Evolutionary conservation across 2,113 vertebrate genomes (phyloP).

Genomic region (Amazona vittata): DNA sequence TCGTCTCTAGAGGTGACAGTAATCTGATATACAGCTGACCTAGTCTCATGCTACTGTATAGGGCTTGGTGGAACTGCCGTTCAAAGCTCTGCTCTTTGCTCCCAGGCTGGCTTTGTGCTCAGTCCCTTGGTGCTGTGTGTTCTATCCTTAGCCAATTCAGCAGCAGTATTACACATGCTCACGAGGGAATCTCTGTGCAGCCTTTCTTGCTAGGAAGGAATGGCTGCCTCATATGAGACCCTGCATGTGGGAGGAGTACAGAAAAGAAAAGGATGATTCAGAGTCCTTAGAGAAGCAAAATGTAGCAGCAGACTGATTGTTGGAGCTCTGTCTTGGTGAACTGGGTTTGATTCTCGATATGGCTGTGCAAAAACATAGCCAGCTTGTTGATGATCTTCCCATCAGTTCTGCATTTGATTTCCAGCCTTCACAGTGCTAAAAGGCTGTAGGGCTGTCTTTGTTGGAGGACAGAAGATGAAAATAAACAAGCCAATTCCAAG

Average conservation of each 20-base stretch:
- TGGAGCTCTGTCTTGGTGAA: not conserved
- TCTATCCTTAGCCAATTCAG: not conserved
- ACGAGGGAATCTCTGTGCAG: not conserved
- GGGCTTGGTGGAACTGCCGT: not conserved
- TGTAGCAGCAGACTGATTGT: not conserved
- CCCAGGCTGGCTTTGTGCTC: not conserved
- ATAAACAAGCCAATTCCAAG: not conserved
- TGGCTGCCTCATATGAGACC: conserved; percentile 13
- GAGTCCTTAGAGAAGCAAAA: conserved; percentile 13
- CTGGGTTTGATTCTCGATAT: not conserved
- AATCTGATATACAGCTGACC: not conserved
- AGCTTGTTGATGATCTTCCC: not conserved
- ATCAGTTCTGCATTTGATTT: not conserved
- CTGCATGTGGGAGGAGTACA: conserved; percentile 51
- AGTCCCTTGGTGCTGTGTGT: not conserved
- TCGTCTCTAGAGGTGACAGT: not conserved
- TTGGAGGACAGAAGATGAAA: not conserved
- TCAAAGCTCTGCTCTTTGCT: not conserved
- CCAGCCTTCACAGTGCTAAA: not conserved
- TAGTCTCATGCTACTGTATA: not conserved
- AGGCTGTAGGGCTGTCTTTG: not conserved
- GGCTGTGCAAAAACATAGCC: not conserved
- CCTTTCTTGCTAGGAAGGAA: not conserved
- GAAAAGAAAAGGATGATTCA: conserved; percentile 32
- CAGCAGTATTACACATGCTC: conserved; percentile 32